Base-by-base conservation (phyloP, 2,113 vertebrate species). In the Struthio camelus region DNA sequence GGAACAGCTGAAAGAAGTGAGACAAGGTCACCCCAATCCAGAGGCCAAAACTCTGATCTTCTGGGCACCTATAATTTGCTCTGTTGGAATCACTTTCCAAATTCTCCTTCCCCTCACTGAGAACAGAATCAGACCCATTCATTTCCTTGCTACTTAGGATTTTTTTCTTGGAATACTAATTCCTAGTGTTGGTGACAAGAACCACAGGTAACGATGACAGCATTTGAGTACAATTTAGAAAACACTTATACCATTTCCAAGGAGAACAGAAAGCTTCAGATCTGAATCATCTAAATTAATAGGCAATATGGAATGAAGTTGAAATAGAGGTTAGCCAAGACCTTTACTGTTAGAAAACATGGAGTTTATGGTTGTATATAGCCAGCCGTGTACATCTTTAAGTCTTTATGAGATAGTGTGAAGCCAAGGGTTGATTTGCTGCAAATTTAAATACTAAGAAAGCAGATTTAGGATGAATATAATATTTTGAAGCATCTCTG, bases 311-410 rank as follows among this genome's bases (percentile, higher is more conserved):
- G 58, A 93, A 69, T 34, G 25, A 77, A 90, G 89, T 87, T 96
- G 89, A 87, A 77, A 77, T 80, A 77, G 28, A 89, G 89, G 89
- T 96, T 91, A 94, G 89, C 92, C 93, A 94, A 96, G 76, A 80
- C 36, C 2, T 94, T 85, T 87, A 58, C 36, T 89, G 89, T 77
- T 73, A 80, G 78, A 87, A 94, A 97, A 79, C 66, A 73, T 10
- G 9, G 84, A 89, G 58, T 76, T 94, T 82, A 53, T 62, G 40
- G 70, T 59, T 89, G 34, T 62, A 8, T 59, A n/a, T 25, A 82
- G 50, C 30, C 75, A 90, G 80, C 56, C 96, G 56, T 81, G 80
- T 40, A 27, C 24, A 18, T 62, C 66, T 89, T 79, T 65, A 85
- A 90, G 48, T 25, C 42, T 94, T 89, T 70, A 62, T 53, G 54